Base-by-base conservation (phyloP, 2,797 vertebrate genomes). In the Scarus forsteni region DNA sequence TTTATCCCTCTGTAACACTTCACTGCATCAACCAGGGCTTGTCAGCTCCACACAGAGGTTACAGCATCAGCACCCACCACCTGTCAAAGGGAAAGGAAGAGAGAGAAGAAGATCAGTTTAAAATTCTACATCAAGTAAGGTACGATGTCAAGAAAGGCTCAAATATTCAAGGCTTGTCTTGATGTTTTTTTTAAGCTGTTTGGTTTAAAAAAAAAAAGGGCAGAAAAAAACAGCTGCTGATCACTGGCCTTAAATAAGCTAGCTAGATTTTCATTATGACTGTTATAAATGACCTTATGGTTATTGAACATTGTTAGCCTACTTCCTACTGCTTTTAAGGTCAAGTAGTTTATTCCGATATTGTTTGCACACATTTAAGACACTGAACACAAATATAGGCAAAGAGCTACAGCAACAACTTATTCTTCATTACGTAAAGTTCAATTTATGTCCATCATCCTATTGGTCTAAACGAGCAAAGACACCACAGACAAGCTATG, bases 31-130 rank as follows among this genome's bases (percentile, higher is more conserved):
- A 95, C 90, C 86, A 84, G 90, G 90, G 85, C 88, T 88, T 83
- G 78, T 91, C 84, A 80, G 90, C 92, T 93, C 88, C 87, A 82
- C 87, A 80, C 83, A 60, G 78, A 82, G 85, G 90, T 91, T 92
- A 94, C 91, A 94, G 93, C 94, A 94, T 95, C 93, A 92, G 93
- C 91, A 91, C 88, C 83, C 88, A 81, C 88, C 86, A 92, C 92
- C 94, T 95, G 88, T 77, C 66, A 87, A 56, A 35, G 15, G 66
- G 42, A 63, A 10, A 62, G 59, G 79, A 50, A 77, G 53, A 60
- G 3, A 74, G 51, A 58, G 12, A 51, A 54, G 36, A 52, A 55
- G 65, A 81, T 84, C 38, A 53, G 43, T 45, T 70, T 79, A 49
- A 60, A 57, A 43, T 35, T 55, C 50, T 58, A 60, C 66, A 76